Conservation (phyloP, 2,888 invertebrate genomes). For the Fragum sueziense region DNA sequence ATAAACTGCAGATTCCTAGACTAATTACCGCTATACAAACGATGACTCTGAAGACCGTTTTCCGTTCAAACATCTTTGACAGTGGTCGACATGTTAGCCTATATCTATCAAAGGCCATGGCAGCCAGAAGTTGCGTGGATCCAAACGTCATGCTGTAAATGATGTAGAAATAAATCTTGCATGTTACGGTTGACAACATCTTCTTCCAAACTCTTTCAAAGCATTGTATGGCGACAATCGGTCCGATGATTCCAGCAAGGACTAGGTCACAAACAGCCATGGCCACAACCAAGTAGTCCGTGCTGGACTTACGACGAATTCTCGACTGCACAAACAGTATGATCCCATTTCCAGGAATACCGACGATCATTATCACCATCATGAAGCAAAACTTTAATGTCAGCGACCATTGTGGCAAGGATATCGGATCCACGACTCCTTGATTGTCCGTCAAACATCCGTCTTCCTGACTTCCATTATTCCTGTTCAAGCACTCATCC, state of each 20-base stretch:
- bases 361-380: not conserved
- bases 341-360: not conserved
- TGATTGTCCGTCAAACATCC: not conserved
- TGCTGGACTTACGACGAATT: constrained; percentile 1
- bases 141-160: not conserved
- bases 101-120: not conserved
- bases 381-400: not conserved
- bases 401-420: not conserved
- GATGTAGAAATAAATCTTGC: not conserved
- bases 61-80: not conserved
- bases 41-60: not conserved
- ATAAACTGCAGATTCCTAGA: not conserved
- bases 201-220: not conserved
- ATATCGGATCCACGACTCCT: not conserved
- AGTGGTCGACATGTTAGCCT: not conserved
- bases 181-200: not conserved
- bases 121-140: not conserved
- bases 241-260: not conserved
- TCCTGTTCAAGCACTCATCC: no score
- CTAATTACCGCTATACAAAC: not conserved
- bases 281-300: not conserved
- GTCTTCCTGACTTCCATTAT: no score
- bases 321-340: not conserved
- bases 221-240: not conserved
- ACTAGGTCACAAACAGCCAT: constrained; percentile 3